Conservation (phyloP, 1,140 invertebrate genomes). For the Scylla paramamosain region DNA sequence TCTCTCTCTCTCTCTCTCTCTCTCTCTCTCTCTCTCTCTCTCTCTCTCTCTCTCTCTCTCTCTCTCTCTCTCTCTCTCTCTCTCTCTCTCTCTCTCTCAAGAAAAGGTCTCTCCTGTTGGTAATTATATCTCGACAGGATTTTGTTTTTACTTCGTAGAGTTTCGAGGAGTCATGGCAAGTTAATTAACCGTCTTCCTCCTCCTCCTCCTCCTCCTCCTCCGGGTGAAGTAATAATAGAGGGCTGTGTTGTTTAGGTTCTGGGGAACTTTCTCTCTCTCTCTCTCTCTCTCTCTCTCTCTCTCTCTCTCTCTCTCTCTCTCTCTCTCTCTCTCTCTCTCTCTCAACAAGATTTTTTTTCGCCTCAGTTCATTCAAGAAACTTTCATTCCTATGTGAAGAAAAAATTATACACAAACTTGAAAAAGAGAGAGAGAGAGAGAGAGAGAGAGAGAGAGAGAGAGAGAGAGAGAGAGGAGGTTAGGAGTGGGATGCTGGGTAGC, state of each 20-base stretch:
- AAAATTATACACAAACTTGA: not conserved
- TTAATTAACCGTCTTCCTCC: not conserved
- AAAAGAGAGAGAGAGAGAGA: constrained; percentile 27
- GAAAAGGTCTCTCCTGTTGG: not conserved
- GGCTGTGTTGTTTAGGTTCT: not conserved
- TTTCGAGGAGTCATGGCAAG: not conserved
- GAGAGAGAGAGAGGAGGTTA: constrained; percentile 26
- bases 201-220: not conserved
- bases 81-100: not conserved
- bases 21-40: not conserved
- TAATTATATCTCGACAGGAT: no score
- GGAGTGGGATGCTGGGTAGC: not conserved
- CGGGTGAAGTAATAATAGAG: no score
- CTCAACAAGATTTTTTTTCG: no score
- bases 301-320: not conserved
- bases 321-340: constrained; percentile 20
- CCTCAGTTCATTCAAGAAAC: not conserved
- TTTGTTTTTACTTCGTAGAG: not conserved
- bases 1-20: not conserved
- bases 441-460: constrained; percentile 38
- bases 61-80: not conserved
- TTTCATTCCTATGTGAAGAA: not conserved
- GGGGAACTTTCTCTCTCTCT: no score
- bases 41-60: constrained; percentile 1
- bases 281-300: not conserved